Evolutionary conservation across 2,113 vertebrate species (phyloP), one percentile per base, ranked within the genome.

Genomic region (Salvelinus namaycush): DNA sequence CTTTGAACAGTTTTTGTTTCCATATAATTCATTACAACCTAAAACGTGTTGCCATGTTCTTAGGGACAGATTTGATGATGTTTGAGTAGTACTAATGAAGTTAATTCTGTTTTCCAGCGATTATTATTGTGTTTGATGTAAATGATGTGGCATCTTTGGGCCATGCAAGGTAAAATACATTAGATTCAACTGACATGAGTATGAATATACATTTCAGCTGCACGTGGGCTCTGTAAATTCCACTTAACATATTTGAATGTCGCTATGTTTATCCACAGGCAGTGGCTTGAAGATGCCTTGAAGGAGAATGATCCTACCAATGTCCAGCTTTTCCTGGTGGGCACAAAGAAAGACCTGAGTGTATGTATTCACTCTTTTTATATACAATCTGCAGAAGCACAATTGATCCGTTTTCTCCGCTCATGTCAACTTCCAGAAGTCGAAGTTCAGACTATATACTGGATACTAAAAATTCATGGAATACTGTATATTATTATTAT

Each of bases 341-440:
- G 97, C 79, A 98, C 97, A 84, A 99, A 99, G 93, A 99, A 98
- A 88, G 97, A 99, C 86, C 86, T 99, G 78, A 96, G 95, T 1
- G 97, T 99, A 90, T 88, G 96, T 96, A 74, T 18, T 20, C 13
- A 29, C 18, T 1, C 18, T 72, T 54, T 75, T 31, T 11, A 22
- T 34, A 14, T 62, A 9, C n/a, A 62, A 9, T 24, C 7, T n/a
- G 22, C 59, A 62, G 59, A 62, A n/a, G 7, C 16, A 62, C 14
- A 5, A 16, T 9, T 24, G n/a, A 24, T 62, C 59, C 0, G 8
- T 62, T 1, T 64, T 62, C 1, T 22, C 22, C 5, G 1, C 16
- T 7, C 51, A 59, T 54, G 51, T 7, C 16, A 2, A 54, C 4
- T 14, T 54, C 51, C 16, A 54, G 13, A 54, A 54, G 12, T 54